These are phyloP conservation scores for Archaeoteleia sp. DNA, from an alignment of 2,888 invertebrate genomes.

Conservation along the genomic window DNA sequence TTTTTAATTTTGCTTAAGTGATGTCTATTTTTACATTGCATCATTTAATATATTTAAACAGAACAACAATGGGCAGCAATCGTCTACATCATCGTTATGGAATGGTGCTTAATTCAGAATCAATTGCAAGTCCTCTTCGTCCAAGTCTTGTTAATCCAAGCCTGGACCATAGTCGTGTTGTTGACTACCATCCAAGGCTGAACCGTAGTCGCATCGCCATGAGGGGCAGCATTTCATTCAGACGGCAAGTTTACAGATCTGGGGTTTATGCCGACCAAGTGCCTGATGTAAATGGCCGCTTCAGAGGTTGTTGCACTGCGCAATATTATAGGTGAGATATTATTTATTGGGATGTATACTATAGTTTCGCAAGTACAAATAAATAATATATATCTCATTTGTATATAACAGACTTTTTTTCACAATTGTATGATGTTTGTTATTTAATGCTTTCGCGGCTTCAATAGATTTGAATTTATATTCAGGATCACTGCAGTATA, in stretches of 20 bases:
- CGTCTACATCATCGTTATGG: conserved; percentile 76
- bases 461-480: too few relatives aligned
- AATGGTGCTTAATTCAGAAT: conserved; percentile 66
- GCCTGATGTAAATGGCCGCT: conserved; percentile 82
- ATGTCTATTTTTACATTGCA: too few relatives aligned
- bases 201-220: conserved; percentile 59
- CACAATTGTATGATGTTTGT: too few relatives aligned
- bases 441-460: too few relatives aligned
- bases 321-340: conserved; percentile 82
- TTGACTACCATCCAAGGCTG: conserved; percentile 60
- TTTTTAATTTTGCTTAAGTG: too few relatives aligned
- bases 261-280: conserved; percentile 85
- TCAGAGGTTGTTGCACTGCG: conserved; percentile 84
- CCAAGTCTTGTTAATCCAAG: conserved; percentile 59
- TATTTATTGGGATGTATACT: neutral
- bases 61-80: conserved; percentile 81
- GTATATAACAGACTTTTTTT: too few relatives aligned
- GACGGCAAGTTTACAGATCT: conserved; percentile 80
- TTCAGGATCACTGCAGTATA: too few relatives aligned
- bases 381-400: too few relatives aligned
- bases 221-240: too few relatives aligned
- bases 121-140: conserved; percentile 64
- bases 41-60: too few relatives aligned
- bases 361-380: too few relatives aligned
- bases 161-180: conserved; percentile 54